phyloP scores from a whole-genome alignment of 2,888 invertebrate species.

The Troides aeacus region DNA sequence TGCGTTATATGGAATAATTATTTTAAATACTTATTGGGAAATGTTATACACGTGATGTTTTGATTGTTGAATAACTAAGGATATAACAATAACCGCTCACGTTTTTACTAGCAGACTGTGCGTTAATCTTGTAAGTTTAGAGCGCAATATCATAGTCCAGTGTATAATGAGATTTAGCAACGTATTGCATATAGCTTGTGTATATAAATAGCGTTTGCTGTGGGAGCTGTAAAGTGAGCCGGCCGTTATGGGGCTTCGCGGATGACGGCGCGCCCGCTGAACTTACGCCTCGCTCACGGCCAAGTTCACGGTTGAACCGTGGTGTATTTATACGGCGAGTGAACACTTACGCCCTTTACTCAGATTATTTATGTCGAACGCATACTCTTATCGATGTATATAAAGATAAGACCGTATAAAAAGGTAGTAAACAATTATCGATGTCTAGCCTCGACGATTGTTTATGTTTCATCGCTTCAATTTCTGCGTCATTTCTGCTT shows the following conservation, averaged over 20 bases:
- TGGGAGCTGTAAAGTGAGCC: constrained; percentile 29
- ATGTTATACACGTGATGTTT: no score
- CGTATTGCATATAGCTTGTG: constrained; percentile 45
- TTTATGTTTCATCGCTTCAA: constrained; percentile 3
- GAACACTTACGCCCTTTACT: background rate
- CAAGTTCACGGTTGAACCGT: constrained; percentile 59
- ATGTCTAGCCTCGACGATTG: constrained; percentile 9
- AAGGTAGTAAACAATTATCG: constrained; percentile 10
- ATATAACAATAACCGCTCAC: no score
- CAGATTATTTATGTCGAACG: background rate
- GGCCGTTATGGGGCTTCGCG: constrained; percentile 59
- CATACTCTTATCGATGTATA: background rate
- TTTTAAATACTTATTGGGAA: no score
- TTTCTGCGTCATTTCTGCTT: background rate
- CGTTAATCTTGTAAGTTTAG: background rate
- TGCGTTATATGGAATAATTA: no score
- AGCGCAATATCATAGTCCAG: background rate
- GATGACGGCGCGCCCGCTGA: constrained; percentile 45
- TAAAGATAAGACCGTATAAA: background rate
- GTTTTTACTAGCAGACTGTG: no score
- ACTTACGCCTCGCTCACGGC: constrained; percentile 59
- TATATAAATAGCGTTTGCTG: constrained; percentile 51
- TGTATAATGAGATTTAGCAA: constrained; percentile 18
- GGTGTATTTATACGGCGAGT: constrained; percentile 32
- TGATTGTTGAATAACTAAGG: no score